Base-by-base conservation (phyloP, 2,113 vertebrate species). In the Ceyx cyanopectus region DNA sequence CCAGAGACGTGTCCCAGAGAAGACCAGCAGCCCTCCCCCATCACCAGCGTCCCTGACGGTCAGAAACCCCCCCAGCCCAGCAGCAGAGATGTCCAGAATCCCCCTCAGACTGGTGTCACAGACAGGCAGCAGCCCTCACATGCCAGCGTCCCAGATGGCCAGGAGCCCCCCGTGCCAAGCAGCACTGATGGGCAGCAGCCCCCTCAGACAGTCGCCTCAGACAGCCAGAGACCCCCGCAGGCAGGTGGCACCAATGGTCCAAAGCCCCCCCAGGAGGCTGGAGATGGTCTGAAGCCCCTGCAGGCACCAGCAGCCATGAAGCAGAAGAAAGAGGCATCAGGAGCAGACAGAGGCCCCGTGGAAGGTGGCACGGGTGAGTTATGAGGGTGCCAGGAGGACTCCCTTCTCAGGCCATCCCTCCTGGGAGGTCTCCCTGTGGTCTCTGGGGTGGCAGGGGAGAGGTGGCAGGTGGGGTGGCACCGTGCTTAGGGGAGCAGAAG, bases 331-430 rank as follows among this genome's bases (percentile, higher is more conserved):
- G 82, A 51, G 21, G 19, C 95, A 58, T 84, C 7, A 0, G 91
- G 96, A 73, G 92, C 84, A 37, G 95, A 84, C 2, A 32, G 94
- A 21, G 14, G 58, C 1, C 63, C 95, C 2, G 1, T 29, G 6
- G 93, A 89, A 14, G 88, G 81, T 26, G 77, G 34, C 18, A 19
- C 89, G 7, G 96, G 97, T 98, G 26, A 95, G 97, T 95, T 50
- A 13, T 14, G 14, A 3, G 30, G 12, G 26, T 17, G 26, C 19
- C 48, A 34, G 32, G 37, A 50, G 78, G 67, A 63, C 23, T 27
- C 8, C 12, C 17, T 54, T 14, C 54, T 22, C 0, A 0, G 19
- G 40, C 68, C 2, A 1, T 41, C 43, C 37, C n/a, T 46, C 21
- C 18, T 11, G 0, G 80, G 1, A 22, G n/a, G 32, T n/a, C 46